Base-by-base conservation (phyloP, 2,113 vertebrate species). In the Sula dactylatra region DNA sequence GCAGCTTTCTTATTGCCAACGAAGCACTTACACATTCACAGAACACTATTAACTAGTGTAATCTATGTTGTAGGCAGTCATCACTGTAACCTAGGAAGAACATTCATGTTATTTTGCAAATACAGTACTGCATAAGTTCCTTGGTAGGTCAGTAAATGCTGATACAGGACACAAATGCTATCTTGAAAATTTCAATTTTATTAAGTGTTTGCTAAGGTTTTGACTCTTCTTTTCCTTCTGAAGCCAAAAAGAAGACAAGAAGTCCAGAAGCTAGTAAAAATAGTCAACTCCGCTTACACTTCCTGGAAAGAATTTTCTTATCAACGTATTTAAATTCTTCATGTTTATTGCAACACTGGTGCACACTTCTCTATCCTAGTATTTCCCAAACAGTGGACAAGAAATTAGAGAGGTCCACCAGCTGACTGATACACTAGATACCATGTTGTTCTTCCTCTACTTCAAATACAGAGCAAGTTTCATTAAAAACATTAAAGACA, bases 301-400 rank as follows among this genome's bases (percentile, higher is more conserved):
- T 94, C 90, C 90, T 94, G 96, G 92, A 96, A 95, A 94, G 92
- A 94, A 96, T 93, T 93, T 88, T 69, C 92, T 96, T 91, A 94
- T 91, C 93, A 93, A 45, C 13, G 56, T 61, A 74, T 89, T 74
- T 65, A 87, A 94, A 93, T 87, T 95, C 86, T 69, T 95, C 69
- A 69, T 40, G 49, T 62, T 76, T 74, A 84, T 29, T 82, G 91
- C 88, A 84, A 84, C 76, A 56, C 40, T 72, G 80, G 27, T 54
- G 11, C n/a, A 67, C 34, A 31, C 71, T 59, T 90, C 69, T 58
- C 49, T 70, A 38, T 31, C 70, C n/a, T 13, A 65, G 27, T 25
- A 10, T 54, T 91, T 82, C 71, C 69, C 77, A 91, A 91, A 89
- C 7, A 58, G 27, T 3, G 21, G 50, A 32, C 7, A 14, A 45